Percentiles rank a stretch among this genome's conserved stretches.
These are phyloP conservation scores for Geophilus truncorum DNA, from an alignment of 2,888 invertebrate genomes.

Conservation along the genomic window DNA sequence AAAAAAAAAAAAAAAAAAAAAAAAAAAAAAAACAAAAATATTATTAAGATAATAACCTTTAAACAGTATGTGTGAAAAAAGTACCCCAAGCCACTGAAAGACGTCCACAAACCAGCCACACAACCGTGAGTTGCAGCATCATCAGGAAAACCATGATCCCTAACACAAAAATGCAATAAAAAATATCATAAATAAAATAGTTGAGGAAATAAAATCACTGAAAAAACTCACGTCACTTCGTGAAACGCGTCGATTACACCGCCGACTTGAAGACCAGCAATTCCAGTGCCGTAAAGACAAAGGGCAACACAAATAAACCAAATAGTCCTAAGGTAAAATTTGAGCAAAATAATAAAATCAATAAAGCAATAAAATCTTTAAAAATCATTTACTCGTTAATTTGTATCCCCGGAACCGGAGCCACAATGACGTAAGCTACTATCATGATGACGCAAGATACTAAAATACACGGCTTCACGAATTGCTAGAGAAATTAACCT, in stretches of 20 bases:
- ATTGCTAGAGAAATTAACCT: neutral
- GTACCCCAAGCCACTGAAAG: conserved; percentile 41
- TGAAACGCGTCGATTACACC: neutral
- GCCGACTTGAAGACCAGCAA: neutral
- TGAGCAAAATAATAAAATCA: neutral
- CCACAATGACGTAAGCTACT: neutral
- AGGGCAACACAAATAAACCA: neutral
- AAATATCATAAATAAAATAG: conserved; percentile 14
- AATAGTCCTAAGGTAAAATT: neutral
- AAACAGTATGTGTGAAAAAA: neutral
- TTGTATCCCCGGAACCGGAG: neutral
- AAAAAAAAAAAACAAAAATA: neutral
- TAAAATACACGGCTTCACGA: neutral
- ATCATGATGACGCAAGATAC: neutral
- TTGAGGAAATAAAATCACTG: neutral
- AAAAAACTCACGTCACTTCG: neutral
- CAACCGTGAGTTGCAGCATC: conserved; percentile 41
- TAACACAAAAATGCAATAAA: neutral
- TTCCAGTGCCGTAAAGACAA: neutral
- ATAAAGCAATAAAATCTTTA: neutral
- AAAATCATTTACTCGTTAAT: neutral
- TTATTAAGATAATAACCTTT: neutral
- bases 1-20: conserved; percentile 18
- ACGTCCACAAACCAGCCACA: conserved; percentile 42
- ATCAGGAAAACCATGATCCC: conserved; percentile 40